Evolutionary conservation across 2,888 invertebrate genomes (phyloP).

Genomic region (Campopleginae sp.): DNA sequence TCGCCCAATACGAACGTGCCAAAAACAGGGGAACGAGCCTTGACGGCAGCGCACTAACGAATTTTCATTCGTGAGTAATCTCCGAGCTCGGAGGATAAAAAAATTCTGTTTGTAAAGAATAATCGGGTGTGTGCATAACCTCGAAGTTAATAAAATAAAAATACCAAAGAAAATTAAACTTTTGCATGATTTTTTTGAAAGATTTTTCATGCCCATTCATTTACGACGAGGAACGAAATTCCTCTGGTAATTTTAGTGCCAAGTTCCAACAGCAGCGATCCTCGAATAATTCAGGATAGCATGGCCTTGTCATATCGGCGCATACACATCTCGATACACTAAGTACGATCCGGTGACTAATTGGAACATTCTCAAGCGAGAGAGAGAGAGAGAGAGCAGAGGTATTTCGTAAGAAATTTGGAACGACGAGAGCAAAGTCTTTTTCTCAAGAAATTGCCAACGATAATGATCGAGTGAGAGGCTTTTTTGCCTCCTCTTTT

Average conservation of each 20-base stretch:
- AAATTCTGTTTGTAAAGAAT: not conserved
- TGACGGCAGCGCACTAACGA: not conserved
- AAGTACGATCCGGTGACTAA: conserved; percentile 34
- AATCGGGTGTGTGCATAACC: not conserved
- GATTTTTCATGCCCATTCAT: not conserved
- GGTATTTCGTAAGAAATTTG: not conserved
- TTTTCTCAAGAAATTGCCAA: not conserved
- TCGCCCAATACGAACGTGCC: conserved; percentile 42
- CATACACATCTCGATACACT: not conserved
- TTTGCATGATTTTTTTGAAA: not conserved
- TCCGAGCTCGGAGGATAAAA: not conserved
- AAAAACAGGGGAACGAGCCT: conserved; percentile 8
- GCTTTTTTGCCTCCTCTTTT: not conserved
- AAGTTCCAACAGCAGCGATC: not conserved
- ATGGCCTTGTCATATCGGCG: not conserved
- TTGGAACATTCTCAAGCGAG: conserved; percentile 26
- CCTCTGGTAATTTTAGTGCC: conserved; percentile 2
- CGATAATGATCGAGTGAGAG: conserved; percentile 9
- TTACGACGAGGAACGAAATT: not conserved
- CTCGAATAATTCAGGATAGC: conserved; percentile 12
- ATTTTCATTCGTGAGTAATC: not conserved
- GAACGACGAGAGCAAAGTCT: not conserved
- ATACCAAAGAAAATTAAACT: not conserved
- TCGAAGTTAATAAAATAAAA: not conserved
- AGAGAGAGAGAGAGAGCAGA: not conserved